Evolutionary conservation across 2,888 invertebrate genomes (phyloP).

Genomic region (Cabera pusaria): DNA sequence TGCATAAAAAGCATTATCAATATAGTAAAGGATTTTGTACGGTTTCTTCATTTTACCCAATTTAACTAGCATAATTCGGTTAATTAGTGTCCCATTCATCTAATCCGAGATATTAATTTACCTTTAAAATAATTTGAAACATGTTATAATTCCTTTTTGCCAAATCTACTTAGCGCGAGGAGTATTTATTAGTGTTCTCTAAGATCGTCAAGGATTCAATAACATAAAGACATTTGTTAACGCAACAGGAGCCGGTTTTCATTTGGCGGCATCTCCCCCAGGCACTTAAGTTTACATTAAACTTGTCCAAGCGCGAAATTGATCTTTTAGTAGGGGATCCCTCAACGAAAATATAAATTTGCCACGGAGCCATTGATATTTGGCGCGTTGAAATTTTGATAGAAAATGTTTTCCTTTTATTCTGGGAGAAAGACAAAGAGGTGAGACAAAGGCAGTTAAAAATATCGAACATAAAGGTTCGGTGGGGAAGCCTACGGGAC

Average conservation of each 20-base stretch:
- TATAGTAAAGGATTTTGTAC: too few relatives aligned
- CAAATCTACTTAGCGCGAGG: constrained; percentile 39
- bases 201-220: too few relatives aligned
- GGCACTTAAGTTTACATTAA: constrained; percentile 81
- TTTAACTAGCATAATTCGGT: too few relatives aligned
- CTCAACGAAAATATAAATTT: constrained; percentile 74
- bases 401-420: constrained; percentile 27
- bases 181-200: too few relatives aligned
- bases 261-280: constrained; percentile 69
- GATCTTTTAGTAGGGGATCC: constrained; percentile 78
- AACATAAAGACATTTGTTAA: constrained; percentile 72
- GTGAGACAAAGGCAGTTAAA: neutral
- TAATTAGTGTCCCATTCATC: too few relatives aligned
- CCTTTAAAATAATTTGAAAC: too few relatives aligned
- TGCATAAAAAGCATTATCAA: too few relatives aligned
- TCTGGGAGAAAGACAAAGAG: constrained; percentile 4
- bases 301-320: constrained; percentile 81
- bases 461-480: constrained; percentile 1
- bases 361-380: constrained; percentile 70
- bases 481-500: too few relatives aligned
- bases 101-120: too few relatives aligned
- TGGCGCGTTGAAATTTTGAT: constrained; percentile 45
- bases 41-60: too few relatives aligned
- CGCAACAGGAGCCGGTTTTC: constrained; percentile 64
- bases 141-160: too few relatives aligned